Conservation (phyloP, 2,113 vertebrate species). For the Nycticorax nycticorax region DNA sequence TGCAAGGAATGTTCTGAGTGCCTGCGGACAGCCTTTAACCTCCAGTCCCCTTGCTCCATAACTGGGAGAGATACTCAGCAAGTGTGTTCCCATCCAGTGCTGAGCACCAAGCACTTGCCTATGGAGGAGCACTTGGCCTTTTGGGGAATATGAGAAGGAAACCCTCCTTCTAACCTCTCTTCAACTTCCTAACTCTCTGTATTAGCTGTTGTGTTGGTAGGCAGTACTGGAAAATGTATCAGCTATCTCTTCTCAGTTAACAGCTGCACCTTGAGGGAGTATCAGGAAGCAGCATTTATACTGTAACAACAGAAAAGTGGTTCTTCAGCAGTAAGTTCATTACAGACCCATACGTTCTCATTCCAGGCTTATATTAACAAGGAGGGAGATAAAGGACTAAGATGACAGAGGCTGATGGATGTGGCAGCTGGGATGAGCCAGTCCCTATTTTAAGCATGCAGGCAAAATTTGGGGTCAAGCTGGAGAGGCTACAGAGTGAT, state of each 20-base stretch:
- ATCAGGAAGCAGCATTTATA: neutral
- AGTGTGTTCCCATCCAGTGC: neutral
- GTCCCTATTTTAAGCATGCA: conserved; percentile 60
- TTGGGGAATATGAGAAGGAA: neutral
- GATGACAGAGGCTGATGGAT: conserved; percentile 46
- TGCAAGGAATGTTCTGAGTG: neutral
- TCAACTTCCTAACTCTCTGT: neutral
- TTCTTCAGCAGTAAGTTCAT: neutral
- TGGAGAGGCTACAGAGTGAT: neutral
- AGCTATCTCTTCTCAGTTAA: neutral
- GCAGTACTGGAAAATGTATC: neutral
- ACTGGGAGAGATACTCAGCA: neutral
- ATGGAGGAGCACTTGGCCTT: neutral
- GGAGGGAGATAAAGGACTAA: conserved; percentile 28
- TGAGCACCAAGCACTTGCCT: neutral
- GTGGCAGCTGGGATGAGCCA: conserved; percentile 55
- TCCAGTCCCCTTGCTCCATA: neutral
- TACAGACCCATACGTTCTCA: neutral
- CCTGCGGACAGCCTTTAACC: neutral
- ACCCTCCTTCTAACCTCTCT: neutral
- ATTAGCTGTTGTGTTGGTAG: neutral
- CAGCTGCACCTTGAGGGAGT: neutral
- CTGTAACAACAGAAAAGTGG: neutral
- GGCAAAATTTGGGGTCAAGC: conserved; percentile 34
- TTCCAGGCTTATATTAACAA: conserved; percentile 44